Conservation (phyloP, 1,140 invertebrate genomes). For the Euwallacea fornicatus region DNA sequence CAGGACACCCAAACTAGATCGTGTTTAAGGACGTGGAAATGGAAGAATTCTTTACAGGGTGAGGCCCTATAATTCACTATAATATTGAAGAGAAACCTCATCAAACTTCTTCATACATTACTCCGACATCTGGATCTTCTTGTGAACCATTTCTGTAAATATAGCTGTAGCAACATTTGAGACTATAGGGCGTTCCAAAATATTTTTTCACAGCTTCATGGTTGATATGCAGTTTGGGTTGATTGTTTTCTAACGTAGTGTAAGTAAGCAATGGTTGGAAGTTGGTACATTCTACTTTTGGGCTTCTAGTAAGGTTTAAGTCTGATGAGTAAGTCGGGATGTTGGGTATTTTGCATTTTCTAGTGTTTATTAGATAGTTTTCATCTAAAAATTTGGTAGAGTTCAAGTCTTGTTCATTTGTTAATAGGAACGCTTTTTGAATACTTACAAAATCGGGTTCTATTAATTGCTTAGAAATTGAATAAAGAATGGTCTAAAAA, state of each 20-base stretch:
- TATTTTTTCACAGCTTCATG: conserved; percentile 35
- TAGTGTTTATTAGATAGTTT: conserved; percentile 66
- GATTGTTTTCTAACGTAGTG: conserved; percentile 35
- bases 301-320: background rate
- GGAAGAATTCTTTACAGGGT: conserved; percentile 53
- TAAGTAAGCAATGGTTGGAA: conserved; percentile 42
- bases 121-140: conserved; percentile 38
- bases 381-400: conserved; percentile 10
- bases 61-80: conserved; percentile 45
- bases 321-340: conserved; percentile 63
- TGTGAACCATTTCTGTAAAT: conserved; percentile 36
- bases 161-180: conserved; percentile 42
- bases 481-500: too few species aligned
- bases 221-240: conserved; percentile 40
- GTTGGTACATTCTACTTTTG: conserved; percentile 56
- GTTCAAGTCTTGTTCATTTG: too few species aligned
- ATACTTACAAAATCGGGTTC: too few species aligned
- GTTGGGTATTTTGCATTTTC: conserved; percentile 68
- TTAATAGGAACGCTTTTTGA: too few species aligned
- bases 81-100: background rate
- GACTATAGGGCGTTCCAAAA: conserved; percentile 15
- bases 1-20: conserved; percentile 57
- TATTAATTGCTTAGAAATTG: too few species aligned
- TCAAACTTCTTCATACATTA: conserved; percentile 26
- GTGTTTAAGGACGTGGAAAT: conserved; percentile 50